phyloP scores from a whole-genome alignment of 2,797 vertebrate species.

The Chiroxiphia lanceolata region DNA sequence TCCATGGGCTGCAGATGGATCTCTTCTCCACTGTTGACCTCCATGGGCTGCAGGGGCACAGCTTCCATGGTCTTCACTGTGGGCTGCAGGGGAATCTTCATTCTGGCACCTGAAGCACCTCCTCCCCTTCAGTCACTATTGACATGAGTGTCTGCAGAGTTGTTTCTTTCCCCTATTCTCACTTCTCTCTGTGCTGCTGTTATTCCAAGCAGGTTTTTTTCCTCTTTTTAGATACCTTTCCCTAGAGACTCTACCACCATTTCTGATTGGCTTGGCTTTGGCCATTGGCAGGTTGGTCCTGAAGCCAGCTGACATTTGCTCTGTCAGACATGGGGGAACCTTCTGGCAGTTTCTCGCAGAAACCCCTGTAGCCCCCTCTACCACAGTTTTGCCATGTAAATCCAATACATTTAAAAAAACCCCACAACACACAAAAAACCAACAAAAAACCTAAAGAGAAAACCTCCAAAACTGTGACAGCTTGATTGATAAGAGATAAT shows the following conservation, averaged over 20 bases:
- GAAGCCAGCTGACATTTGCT: neutral
- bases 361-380: neutral
- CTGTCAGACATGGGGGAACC: neutral
- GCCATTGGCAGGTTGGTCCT: fast-evolving
- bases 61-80: neutral
- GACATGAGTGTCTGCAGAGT: neutral
- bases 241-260: neutral
- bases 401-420: neutral
- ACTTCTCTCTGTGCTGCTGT: neutral
- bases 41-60: neutral
- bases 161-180: neutral
- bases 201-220: neutral
- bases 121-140: neutral
- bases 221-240: neutral
- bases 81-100: neutral
- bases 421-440: neutral
- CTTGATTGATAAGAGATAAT: neutral
- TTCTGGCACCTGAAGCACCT: neutral
- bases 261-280: neutral
- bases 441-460: neutral
- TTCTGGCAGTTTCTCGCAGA: neutral
- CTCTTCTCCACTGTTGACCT: neutral
- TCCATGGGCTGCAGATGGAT: neutral
- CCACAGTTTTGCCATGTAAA: neutral
- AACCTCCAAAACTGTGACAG: neutral